phyloP scores from a whole-genome alignment of 2,888 invertebrate species.

The Pycnomerus fuliginosus region DNA sequence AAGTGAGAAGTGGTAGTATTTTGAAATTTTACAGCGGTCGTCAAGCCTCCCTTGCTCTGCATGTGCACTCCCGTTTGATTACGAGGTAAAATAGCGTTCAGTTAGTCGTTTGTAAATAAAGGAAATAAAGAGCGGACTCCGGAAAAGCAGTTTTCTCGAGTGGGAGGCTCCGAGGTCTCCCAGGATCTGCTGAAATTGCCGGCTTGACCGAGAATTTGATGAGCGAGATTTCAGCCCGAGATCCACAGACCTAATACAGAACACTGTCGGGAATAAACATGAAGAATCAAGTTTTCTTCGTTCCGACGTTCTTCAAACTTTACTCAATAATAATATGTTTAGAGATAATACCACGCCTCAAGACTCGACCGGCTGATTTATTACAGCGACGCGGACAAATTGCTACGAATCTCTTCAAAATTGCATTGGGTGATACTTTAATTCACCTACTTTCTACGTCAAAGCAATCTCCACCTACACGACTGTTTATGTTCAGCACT shows the following conservation, averaged over 20 bases:
- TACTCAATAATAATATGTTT: slow-evolving; percentile 26
- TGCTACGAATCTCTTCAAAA: slow-evolving; percentile 6
- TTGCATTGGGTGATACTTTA: too few species aligned
- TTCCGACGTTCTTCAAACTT: slow-evolving; percentile 25
- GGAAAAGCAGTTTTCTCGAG: slow-evolving; percentile 24
- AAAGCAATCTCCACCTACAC: too few species aligned
- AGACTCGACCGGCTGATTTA: slow-evolving; percentile 11
- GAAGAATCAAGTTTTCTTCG: slow-evolving; percentile 33
- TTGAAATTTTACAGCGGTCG: slow-evolving; percentile 12
- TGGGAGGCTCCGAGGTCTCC: slow-evolving; percentile 24
- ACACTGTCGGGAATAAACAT: slow-evolving; percentile 38
- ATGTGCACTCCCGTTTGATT: slow-evolving; percentile 20
- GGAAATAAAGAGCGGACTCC: slow-evolving; percentile 23
- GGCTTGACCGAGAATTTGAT: slow-evolving; percentile 41
- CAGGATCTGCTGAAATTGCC: slow-evolving; percentile 33
- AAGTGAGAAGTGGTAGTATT: slow-evolving; percentile 12
- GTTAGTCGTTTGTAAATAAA: slow-evolving; percentile 22
- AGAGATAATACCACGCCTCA: slow-evolving; percentile 3
- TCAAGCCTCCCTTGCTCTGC: slow-evolving; percentile 9
- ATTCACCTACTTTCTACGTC: too few species aligned
- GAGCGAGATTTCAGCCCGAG: slow-evolving; percentile 35
- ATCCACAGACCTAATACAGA: slow-evolving; percentile 38
- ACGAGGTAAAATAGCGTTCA: slow-evolving; percentile 19
- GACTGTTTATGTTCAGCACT: too few species aligned
- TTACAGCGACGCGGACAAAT: slow-evolving; percentile 14